Conservation (phyloP, 2,888 invertebrate genomes). For the Slavum lentiscoides region DNA sequence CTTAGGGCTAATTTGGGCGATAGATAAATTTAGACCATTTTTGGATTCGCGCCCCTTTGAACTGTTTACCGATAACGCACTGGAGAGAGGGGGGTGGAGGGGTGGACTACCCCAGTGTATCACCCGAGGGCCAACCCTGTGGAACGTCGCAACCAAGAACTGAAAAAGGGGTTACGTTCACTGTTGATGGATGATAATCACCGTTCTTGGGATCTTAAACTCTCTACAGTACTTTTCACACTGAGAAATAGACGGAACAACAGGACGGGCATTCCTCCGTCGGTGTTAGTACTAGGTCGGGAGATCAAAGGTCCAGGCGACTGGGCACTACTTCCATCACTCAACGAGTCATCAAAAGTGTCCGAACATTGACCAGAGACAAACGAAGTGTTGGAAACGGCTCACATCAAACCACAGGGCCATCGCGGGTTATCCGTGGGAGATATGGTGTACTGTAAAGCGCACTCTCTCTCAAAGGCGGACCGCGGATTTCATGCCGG, state of each 20-base stretch:
- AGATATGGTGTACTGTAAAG: not conserved
- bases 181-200: constrained; percentile 10
- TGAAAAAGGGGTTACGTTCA: not conserved
- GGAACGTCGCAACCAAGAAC: not conserved
- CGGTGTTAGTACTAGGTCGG: not conserved
- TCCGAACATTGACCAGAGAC: not conserved
- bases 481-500: not conserved
- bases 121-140: constrained; percentile 4
- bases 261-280: not conserved
- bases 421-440: not conserved
- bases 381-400: not conserved
- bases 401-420: not conserved
- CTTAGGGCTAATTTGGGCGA: too few species aligned
- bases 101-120: not conserved
- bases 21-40: too few species aligned
- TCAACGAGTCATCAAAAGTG: not conserved
- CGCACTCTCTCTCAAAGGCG: not conserved
- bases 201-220: not conserved
- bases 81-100: too few species aligned
- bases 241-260: not conserved
- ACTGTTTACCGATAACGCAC: too few species aligned
- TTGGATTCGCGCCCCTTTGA: too few species aligned
- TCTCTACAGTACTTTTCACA: not conserved
- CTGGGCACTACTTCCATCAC: not conserved
- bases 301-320: not conserved